Base-by-base conservation (phyloP, 2,113 vertebrate genomes). In the Tetrax tetrax region DNA sequence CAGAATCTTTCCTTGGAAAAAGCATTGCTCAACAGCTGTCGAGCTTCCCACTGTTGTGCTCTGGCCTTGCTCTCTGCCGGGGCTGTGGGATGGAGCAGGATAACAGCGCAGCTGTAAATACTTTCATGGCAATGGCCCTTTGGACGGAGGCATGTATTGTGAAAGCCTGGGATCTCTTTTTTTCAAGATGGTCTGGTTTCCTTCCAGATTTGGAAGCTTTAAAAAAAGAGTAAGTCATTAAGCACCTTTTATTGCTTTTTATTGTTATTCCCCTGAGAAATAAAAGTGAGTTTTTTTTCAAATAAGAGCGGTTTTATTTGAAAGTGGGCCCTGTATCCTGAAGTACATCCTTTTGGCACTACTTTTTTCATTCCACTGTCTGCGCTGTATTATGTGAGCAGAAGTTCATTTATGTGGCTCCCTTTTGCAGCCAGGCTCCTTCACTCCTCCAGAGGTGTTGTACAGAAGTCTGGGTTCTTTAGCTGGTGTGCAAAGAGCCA, bases 171-270 rank as follows among this genome's bases (percentile, higher is more conserved):
- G 56, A 88, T 90, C 33, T 90, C 51, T 85, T 72, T 94, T 94
- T 93, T 96, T 77, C 90, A 83, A 80, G 66, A 86, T 51, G 68
- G 71, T 5, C 75, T 74, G 33, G 51, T 88, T 93, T 90, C 82
- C 88, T 92, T 92, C 95, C 83, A 94, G 64, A 80, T 83, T 88
- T 89, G 60, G 59, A 93, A 86, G 59, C 45, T 90, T 63, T 33
- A 29, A 71, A 94, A 84, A 38, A 83, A 69, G 3, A 72, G 12
- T 77, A 77, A 94, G 51, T 81, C 70, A 95, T 95, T 96, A 96
- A 74, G 83, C 59, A 95, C 71, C 37, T 92, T 95, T 88, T 93
- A 96, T 89, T 90, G 71, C 47, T 91, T 86, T 93, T 91, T 91
- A 82, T 85, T 94, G n/a, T 77, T 92, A 92, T 56, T 86, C 71